Conservation (phyloP, 2,113 vertebrate species). For the Ammodytes dubius region DNA sequence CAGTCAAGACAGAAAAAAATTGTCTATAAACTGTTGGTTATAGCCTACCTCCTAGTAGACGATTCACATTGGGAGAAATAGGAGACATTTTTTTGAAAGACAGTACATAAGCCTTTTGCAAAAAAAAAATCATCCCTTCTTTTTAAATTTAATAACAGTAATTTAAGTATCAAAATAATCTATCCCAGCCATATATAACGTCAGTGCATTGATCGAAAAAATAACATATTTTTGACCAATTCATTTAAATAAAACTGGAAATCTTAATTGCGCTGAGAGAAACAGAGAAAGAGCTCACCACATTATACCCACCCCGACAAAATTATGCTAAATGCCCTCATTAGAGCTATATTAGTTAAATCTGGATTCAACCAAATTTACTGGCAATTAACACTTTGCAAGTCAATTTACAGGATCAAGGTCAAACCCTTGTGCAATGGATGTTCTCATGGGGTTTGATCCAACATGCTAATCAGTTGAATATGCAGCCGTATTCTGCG, state of each 20-base stretch:
- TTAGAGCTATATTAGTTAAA: constrained; percentile 21
- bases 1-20: not conserved
- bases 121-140: not conserved
- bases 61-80: too few species aligned
- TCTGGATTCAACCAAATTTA: constrained; percentile 20
- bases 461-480: constrained; percentile 18
- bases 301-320: not conserved
- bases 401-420: constrained; percentile 17
- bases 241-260: not conserved
- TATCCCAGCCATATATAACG: not conserved
- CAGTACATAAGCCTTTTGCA: too few species aligned
- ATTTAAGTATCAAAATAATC: not conserved
- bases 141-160: not conserved
- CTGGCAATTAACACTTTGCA: constrained; percentile 10
- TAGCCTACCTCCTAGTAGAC: too few species aligned
- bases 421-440: constrained; percentile 16
- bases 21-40: too few species aligned
- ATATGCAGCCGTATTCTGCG: constrained; percentile 9
- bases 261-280: not conserved
- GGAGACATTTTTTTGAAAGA: too few species aligned
- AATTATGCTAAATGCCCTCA: constrained; percentile 14
- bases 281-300: not conserved
- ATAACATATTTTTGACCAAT: not conserved
- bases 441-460: constrained; percentile 16
- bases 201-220: not conserved